Percentiles rank a stretch among this genome's conserved stretches.
Conservation (phyloP, 2,888 invertebrate species). For the Geophilus truncorum region DNA sequence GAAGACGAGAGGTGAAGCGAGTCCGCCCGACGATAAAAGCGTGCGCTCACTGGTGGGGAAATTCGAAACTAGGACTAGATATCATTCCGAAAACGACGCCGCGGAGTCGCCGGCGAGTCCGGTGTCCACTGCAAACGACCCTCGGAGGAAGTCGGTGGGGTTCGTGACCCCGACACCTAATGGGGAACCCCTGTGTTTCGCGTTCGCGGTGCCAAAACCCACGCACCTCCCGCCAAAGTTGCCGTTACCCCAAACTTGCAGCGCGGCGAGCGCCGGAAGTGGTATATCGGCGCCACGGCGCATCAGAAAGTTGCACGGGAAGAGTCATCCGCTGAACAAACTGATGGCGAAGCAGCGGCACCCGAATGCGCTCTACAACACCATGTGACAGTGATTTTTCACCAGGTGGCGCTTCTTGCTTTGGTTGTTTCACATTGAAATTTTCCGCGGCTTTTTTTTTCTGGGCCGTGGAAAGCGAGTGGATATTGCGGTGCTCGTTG, state of each 20-base stretch:
- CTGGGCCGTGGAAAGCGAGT: background rate
- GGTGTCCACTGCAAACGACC: slow-evolving; percentile 35
- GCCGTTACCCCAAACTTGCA: slow-evolving; percentile 33
- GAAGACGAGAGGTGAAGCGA: background rate
- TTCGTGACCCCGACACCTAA: slow-evolving; percentile 40
- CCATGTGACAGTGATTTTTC: slow-evolving; percentile 35
- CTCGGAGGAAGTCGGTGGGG: background rate
- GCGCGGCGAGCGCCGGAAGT: background rate
- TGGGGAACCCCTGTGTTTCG: slow-evolving; percentile 32
- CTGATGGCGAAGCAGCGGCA: slow-evolving; percentile 49
- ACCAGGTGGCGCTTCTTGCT: background rate
- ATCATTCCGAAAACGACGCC: slow-evolving; percentile 43
- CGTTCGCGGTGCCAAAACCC: slow-evolving; percentile 14
- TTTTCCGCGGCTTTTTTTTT: background rate
- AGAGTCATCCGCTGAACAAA: slow-evolving; percentile 84
- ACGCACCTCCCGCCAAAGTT: slow-evolving; percentile 15
- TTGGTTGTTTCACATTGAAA: slow-evolving; percentile 9
- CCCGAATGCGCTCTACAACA: slow-evolving; percentile 35
- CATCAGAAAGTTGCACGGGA: slow-evolving; percentile 71
- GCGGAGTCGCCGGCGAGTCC: slow-evolving; percentile 44
- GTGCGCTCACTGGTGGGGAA: slow-evolving; percentile 70
- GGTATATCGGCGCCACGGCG: slow-evolving; percentile 58
- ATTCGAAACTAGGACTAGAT: slow-evolving; percentile 57
- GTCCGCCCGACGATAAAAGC: slow-evolving; percentile 58
- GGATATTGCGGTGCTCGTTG: background rate